Percentiles rank a stretch among this genome's conserved stretches.
Evolutionary conservation across 2,797 vertebrate genomes (phyloP).

Genomic region (Anguilla megastoma): DNA sequence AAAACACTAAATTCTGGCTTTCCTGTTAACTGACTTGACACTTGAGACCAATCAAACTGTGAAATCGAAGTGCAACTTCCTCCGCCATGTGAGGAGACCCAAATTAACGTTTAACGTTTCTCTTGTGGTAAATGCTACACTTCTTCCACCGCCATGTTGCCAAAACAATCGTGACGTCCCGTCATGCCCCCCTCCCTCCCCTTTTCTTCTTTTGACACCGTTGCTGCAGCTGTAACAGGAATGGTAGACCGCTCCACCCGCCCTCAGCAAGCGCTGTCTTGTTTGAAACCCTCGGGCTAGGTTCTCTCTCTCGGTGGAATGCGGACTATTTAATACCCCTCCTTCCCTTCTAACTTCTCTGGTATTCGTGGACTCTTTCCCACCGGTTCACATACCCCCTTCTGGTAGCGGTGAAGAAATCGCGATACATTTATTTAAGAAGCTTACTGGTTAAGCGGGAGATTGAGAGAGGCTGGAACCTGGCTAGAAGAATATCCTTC

Average conservation of each 20-base stretch:
- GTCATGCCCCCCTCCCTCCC: too few species aligned
- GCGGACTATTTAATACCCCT: neutral
- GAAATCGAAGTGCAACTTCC: neutral
- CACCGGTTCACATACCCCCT: neutral
- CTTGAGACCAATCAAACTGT: neutral
- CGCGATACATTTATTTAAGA: neutral
- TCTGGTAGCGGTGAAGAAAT: neutral
- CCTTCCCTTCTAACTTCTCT: neutral
- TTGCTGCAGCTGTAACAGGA: neutral
- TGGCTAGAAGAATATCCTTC: neutral
- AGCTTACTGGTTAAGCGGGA: neutral
- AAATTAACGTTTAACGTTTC: neutral
- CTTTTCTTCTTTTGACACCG: neutral
- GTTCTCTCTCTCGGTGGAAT: slow-evolving; percentile 1
- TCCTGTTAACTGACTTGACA: neutral
- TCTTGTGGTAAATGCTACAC: neutral
- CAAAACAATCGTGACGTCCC: slow-evolving; percentile 4
- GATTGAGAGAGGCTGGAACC: neutral
- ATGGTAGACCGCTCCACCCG: neutral
- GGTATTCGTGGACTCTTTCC: neutral
- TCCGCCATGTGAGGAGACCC: neutral
- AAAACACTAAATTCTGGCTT: neutral
- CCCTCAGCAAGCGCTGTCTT: neutral
- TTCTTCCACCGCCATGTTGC: slow-evolving; percentile 8
- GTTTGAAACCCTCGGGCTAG: slow-evolving; percentile 4